phyloP scores from a whole-genome alignment of 1,140 invertebrate species.

The Drosophila arizonae region DNA sequence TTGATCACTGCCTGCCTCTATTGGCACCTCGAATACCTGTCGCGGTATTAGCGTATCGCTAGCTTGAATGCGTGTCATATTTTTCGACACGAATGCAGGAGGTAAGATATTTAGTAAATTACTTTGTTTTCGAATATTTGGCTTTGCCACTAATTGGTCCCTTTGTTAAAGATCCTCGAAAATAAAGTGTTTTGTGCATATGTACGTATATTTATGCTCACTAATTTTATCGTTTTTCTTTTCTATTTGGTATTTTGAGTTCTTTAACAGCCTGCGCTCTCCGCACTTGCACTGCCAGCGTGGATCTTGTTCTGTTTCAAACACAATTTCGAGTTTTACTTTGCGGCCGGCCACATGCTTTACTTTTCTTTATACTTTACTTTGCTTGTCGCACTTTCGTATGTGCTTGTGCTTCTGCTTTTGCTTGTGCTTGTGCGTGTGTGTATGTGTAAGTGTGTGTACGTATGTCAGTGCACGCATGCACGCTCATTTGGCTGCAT shows the following conservation, averaged over 20 bases:
- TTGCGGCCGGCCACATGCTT: conserved; percentile 66
- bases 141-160: not conserved
- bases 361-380: conserved; percentile 36
- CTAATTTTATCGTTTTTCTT: conserved; percentile 36
- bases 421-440: not conserved
- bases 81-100: conserved; percentile 6
- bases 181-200: not conserved
- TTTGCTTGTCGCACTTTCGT: conserved; percentile 25
- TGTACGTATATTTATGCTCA: conserved; percentile 8
- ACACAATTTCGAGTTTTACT: conserved; percentile 55
- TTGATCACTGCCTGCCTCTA: conserved; percentile 20
- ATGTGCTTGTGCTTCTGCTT: not conserved
- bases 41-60: conserved; percentile 72
- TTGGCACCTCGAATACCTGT: conserved; percentile 69
- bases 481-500: conserved; percentile 3
- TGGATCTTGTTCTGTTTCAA: conserved; percentile 52
- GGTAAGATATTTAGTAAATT: not conserved
- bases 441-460: not conserved
- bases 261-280: conserved; percentile 49
- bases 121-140: not conserved
- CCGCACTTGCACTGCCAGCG: conserved; percentile 49
- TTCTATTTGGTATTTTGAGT: not conserved
- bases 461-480: not conserved
- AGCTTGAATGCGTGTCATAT: conserved; percentile 78
- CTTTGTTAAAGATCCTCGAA: not conserved